Base-by-base conservation (phyloP, 2,113 vertebrate genomes). In the Plectropomus leopardus region DNA sequence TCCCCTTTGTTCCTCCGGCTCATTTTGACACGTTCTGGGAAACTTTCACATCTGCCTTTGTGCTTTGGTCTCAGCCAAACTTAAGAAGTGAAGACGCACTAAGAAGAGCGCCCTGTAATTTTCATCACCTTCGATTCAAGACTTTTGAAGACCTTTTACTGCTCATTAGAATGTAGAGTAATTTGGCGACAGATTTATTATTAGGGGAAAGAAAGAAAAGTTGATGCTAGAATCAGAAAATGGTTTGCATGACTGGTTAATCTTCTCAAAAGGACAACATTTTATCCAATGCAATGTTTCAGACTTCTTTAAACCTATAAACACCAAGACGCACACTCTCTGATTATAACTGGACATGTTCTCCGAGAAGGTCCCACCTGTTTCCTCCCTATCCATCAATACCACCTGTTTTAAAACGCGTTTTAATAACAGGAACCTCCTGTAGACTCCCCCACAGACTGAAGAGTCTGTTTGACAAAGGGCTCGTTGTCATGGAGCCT, bases 11-110 rank as follows among this genome's bases (percentile, higher is more conserved):
- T 83, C 67, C 54, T 65, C 10, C 19, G 7, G 69, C 61, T 84
- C 61, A 24, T 67, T 72, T 40, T 45, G 82, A 84, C 76, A 61
- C 28, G 32, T 51, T 84, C 80, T 65, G 68, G 73, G 71, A 60
- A 63, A 84, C 71, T 16, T 77, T 72, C 77, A 81, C 82, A 80
- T 84, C 67, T 72, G 78, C 55, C 59, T 84, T 68, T 84, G 67
- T 72, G 72, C 66, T 82, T 58, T 32, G 45, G 67, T 76, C 44
- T 7, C 2, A 32, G 73, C 70, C 81, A 83, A 82, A 77, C 23
- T 24, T 17, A 17, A 61, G 60, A 80, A 78, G 21, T 34, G 44
- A 48, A 80, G 60, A 78, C 7, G 55, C 68, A 66, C 65, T 70
- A 66, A 61, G 61, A 60, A 34, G 47, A 55, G 8, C n/a, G 19